phyloP scores from a whole-genome alignment of 2,113 vertebrate species.

The Struthio camelus region DNA sequence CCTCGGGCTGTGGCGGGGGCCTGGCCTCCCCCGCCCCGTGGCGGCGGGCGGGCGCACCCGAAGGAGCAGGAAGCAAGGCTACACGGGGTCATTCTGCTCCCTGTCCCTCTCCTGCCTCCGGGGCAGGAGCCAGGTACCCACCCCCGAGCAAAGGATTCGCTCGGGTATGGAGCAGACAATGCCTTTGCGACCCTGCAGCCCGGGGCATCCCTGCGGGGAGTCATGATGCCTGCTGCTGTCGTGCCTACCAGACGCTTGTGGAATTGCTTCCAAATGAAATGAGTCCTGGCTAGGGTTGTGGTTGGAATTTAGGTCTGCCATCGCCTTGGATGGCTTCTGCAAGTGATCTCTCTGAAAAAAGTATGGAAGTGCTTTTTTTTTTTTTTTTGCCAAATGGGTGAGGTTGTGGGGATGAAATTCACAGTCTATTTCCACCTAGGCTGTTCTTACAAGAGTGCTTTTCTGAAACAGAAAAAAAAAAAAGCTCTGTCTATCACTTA shows the following conservation, averaged over 20 bases:
- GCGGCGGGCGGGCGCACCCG: not conserved
- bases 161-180: rapidly evolving
- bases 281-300: not conserved
- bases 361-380: not conserved
- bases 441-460: not conserved
- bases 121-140: not conserved
- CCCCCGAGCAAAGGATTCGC: not conserved
- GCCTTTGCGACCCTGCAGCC: rapidly evolving
- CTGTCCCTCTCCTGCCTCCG: not conserved
- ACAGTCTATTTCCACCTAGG: not conserved
- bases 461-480: not conserved
- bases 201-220: not conserved
- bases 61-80: not conserved
- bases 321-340: not conserved
- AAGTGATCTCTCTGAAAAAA: not conserved
- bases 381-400: not conserved
- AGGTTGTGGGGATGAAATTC: not conserved
- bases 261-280: not conserved
- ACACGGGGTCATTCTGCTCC: rapidly evolving
- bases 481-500: not conserved
- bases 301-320: not conserved
- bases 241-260: rapidly evolving
- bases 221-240: not conserved
- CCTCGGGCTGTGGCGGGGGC: not conserved
- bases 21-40: not conserved